Conservation (phyloP, 2,888 invertebrate species). For the Ennomos erosarius region DNA sequence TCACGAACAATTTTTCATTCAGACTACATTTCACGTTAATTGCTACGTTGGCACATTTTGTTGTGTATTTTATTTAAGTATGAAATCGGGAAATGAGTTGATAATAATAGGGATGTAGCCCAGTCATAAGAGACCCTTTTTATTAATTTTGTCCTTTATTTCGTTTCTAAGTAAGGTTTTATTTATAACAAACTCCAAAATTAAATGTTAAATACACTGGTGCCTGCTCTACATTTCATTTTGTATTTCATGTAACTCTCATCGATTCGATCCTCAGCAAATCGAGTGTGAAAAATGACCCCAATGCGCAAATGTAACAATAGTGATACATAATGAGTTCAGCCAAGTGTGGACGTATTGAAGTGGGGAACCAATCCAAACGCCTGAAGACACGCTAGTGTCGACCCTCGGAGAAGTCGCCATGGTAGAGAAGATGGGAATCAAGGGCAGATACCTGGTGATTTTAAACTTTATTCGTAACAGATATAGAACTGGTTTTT, state of each 20-base stretch:
- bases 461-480: conserved; percentile 45
- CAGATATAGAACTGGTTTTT: conserved; percentile 15
- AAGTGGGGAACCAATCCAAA: conserved; percentile 30
- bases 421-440: conserved; percentile 60
- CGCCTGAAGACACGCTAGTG: conserved; percentile 16
- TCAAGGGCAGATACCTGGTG: conserved; percentile 73
- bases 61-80: no score
- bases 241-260: background rate
- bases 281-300: conserved; percentile 6
- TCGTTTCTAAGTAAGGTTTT: no score
- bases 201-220: no score
- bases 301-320: conserved; percentile 7
- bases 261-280: background rate
- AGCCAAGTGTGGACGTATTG: conserved; percentile 8
- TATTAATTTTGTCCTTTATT: no score
- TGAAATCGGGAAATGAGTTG: no score
- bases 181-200: no score
- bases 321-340: conserved; percentile 20
- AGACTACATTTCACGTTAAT: no score
- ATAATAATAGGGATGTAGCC: no score
- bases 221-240: background rate
- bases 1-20: no score
- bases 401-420: conserved; percentile 6
- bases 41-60: no score
- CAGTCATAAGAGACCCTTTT: no score